These are phyloP conservation scores for mouse (Mus musculus) DNA, from an alignment of 2,113 vertebrate species.

Conservation along the genomic window GRCm39 chr8:89796501-89797000, in stretches of 20 bases:
- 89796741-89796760: neutral
- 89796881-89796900: neutral
- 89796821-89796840: neutral
- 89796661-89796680: neutral
- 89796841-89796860: neutral
- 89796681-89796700: accelerated
- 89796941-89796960: neutral
- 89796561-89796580: neutral
- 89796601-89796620: neutral
- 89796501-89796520: neutral
- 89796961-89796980: neutral
- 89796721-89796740: neutral
- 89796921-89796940: neutral
- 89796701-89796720: neutral
- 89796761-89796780: neutral
- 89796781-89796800: neutral
- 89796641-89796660: neutral
- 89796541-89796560: neutral
- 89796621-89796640: neutral
- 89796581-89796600: neutral
- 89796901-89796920: neutral
- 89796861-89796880: neutral
- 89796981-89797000: neutral
- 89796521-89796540: neutral
- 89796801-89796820: neutral